These are phyloP conservation scores for Bombus consobrinus DNA, from an alignment of 1,140 invertebrate genomes.

Conservation along the genomic window DNA sequence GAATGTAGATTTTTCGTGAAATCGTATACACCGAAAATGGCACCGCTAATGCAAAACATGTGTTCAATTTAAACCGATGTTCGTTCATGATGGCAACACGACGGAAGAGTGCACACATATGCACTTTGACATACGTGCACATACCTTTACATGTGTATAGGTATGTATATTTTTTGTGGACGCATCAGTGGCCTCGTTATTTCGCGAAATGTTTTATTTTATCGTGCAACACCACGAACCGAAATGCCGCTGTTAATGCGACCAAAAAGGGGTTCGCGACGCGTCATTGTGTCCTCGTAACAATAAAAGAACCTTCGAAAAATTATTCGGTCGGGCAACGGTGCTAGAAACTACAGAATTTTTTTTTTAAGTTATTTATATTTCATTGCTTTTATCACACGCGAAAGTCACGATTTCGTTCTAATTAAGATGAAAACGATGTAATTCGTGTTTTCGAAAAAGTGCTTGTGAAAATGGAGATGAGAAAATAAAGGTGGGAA, in stretches of 20 bases:
- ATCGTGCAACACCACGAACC: neutral
- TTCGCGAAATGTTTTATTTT: constrained; percentile 39
- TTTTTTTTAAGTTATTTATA: neutral
- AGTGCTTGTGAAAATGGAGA: neutral
- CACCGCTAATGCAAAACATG: constrained; percentile 46
- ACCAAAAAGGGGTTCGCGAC: constrained; percentile 1
- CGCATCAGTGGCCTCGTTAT: constrained; percentile 15
- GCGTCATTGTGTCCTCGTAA: neutral
- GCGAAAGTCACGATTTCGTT: neutral
- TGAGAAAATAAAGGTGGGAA: neutral
- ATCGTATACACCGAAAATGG: constrained; percentile 31
- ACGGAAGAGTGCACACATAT: neutral
- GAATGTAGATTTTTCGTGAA: constrained; percentile 30
- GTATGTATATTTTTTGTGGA: neutral
- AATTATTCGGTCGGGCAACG: neutral
- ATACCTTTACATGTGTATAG: too few species aligned
- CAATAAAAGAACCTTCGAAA: constrained; percentile 1
- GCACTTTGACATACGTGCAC: too few species aligned
- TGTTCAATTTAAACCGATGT: constrained; percentile 40
- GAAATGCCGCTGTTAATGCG: constrained; percentile 15
- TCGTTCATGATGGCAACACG: neutral
- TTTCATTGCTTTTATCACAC: neutral
- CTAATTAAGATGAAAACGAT: neutral
- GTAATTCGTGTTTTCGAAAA: neutral
- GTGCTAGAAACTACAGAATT: neutral